Evolutionary conservation across 2,888 invertebrate species (phyloP).

Genomic region (Hetaerina titia): DNA sequence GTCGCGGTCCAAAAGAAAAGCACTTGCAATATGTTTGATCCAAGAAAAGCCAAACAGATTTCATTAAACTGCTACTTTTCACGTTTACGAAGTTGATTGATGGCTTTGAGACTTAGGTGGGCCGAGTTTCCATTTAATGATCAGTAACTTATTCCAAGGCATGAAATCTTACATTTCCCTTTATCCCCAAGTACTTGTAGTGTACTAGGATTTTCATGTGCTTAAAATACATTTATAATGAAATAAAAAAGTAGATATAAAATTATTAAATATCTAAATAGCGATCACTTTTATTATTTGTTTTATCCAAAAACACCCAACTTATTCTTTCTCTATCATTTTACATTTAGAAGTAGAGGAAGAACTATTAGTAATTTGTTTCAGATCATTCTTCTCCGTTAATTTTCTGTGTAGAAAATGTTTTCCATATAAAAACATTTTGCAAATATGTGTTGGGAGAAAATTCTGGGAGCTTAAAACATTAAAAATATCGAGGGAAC

Average conservation of each 20-base stretch:
- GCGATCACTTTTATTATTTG: not conserved
- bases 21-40: conserved; percentile 22
- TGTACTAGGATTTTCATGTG: not conserved
- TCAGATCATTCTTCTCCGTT: not conserved
- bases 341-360: not conserved
- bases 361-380: not conserved
- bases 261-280: not conserved
- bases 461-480: not conserved
- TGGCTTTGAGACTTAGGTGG: not conserved
- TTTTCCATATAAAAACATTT: no score
- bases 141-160: conserved; percentile 11
- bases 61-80: not conserved
- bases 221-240: not conserved
- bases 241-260: not conserved
- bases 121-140: not conserved
- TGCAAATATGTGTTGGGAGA: not conserved
- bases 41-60: not conserved
- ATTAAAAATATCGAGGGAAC: no score
- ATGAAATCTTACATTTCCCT: not conserved
- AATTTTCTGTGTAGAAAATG: no score
- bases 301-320: not conserved
- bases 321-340: not conserved
- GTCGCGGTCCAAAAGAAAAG: conserved; percentile 48
- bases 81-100: not conserved
- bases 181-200: not conserved